Conservation (phyloP, 2,888 invertebrate species). For the Stenurella melanura region DNA sequence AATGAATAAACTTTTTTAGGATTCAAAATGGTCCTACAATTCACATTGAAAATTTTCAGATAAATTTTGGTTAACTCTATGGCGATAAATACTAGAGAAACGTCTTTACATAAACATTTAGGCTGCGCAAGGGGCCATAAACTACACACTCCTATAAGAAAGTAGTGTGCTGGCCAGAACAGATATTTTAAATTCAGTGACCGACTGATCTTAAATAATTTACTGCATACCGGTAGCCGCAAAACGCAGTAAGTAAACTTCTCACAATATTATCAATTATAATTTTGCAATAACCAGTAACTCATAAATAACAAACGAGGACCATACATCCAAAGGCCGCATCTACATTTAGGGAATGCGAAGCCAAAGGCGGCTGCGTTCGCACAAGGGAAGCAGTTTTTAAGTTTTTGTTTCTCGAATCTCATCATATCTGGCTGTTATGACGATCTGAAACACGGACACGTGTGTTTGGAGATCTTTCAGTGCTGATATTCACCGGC, state of each 20-base stretch:
- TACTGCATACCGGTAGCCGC: neutral
- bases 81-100: no score
- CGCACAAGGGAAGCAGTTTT: conserved; percentile 54
- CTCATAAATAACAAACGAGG: neutral
- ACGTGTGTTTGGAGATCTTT: conserved; percentile 68
- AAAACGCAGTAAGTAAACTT: neutral
- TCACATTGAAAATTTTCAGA: no score
- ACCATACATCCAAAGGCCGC: conserved; percentile 3
- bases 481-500: conserved; percentile 68
- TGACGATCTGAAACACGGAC: conserved; percentile 69
- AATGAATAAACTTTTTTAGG: no score
- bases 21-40: no score
- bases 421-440: conserved; percentile 65
- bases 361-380: conserved; percentile 51
- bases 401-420: conserved; percentile 52
- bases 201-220: neutral
- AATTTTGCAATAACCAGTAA: neutral
- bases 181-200: no score
- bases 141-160: no score
- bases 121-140: no score
- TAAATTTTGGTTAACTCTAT: no score
- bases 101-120: no score
- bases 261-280: conserved; percentile 1
- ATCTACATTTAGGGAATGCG: conserved; percentile 42
- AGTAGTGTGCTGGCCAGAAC: no score